Percentiles rank a stretch among this genome's conserved stretches.
These are phyloP conservation scores for Erethizon dorsatum DNA, from an alignment of 2,797 vertebrate genomes.

Conservation along the genomic window DNA sequence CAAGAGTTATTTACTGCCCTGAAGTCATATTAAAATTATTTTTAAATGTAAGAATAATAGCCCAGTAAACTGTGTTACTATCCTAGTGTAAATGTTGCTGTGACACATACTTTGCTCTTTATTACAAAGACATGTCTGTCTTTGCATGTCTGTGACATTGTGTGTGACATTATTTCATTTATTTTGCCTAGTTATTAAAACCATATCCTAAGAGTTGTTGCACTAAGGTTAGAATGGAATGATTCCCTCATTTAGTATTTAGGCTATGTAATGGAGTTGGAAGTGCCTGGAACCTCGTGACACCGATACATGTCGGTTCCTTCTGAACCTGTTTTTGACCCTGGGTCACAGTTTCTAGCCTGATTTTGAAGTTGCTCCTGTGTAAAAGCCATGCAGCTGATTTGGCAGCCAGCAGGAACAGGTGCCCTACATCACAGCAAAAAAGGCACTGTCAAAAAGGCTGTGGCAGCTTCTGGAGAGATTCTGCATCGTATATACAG, in stretches of 20 bases:
- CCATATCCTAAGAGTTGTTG: slow-evolving; percentile 38
- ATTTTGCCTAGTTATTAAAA: slow-evolving; percentile 70
- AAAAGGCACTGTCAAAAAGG: not conserved
- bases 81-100: not conserved
- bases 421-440: not conserved
- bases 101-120: slow-evolving; percentile 40
- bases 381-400: not conserved
- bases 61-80: not conserved
- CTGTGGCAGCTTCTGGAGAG: not conserved
- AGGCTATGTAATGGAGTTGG: not conserved
- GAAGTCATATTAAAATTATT: slow-evolving; percentile 17
- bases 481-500: not conserved
- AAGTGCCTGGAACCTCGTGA: not conserved
- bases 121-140: slow-evolving; percentile 7
- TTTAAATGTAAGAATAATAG: slow-evolving; percentile 1
- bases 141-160: not conserved
- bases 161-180: slow-evolving; percentile 8
- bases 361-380: not conserved
- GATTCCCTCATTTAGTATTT: not conserved
- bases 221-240: slow-evolving; percentile 23
- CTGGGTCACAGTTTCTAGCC: not conserved
- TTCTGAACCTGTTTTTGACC: slow-evolving; percentile 18
- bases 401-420: not conserved
- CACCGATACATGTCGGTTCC: not conserved
- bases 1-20: not conserved